Base-by-base conservation (phyloP, 2,797 vertebrate species). In the Tenualosa ilisha region DNA sequence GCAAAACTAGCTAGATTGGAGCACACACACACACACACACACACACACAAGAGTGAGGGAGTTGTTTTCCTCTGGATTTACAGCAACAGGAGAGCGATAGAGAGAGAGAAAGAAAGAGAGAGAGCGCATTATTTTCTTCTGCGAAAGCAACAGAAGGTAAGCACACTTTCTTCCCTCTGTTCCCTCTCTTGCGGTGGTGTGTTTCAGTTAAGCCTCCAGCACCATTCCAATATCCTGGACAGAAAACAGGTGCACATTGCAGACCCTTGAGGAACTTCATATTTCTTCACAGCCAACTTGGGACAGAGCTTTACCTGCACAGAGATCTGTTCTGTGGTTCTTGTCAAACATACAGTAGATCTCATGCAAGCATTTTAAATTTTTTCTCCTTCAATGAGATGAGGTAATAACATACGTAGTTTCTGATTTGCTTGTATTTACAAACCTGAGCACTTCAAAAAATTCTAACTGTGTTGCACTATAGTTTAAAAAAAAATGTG, bases 131-230 rank as follows among this genome's bases (percentile, higher is more conserved):
- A 91, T 90, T 86, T 87, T 87, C 84, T 86, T 87, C 82, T 82
- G 43, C 26, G 87, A 79, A 79, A 22, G 72, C 40, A 79, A 79
- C 15, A 2, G 82, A 86, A 95, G 95, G 95, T 95, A 94, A 91
- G 84, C 43, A n/a, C 9, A 56, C 15, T 83, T 86, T 79, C 17
- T 17, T 79, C 37, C 46, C 43, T 46, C 40, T 9, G 9, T 88
- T 65, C 24, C 7, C 1, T 61, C 54, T 84, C 49, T 85, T 81
- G 63, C n/a, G 2, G 61, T 46, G 31, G 13, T 7, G 61, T 63
- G 63, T 79, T 79, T 72, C 37, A 79, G 6, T 17, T 79, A 46
- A 79, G 72, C 83, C 82, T 82, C 46, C n/a, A 43, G n/a, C 68
- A 22, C 9, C 81, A 85, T 81, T 56, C 61, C 83, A 82, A 53